Percentiles rank a stretch among this genome's conserved stretches.
Conservation (phyloP, 2,888 invertebrate species). For the Drosophila sordidula region DNA sequence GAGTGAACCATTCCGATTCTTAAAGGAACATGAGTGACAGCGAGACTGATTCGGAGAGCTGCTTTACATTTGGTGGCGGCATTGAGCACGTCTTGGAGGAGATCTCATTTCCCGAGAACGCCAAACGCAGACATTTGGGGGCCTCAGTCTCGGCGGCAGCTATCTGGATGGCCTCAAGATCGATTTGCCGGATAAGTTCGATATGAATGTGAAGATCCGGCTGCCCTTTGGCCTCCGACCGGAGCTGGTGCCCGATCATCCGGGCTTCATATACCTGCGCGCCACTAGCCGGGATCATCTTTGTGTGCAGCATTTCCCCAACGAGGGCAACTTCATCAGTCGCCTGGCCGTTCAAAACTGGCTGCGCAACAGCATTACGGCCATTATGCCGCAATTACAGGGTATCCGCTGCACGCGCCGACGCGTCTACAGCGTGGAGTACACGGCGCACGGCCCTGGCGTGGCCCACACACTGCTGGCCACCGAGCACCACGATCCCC, state of each 20-base stretch:
- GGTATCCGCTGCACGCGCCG: constrained; percentile 16
- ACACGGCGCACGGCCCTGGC: constrained; percentile 38
- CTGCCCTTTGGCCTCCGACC: constrained; percentile 30
- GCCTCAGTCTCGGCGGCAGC: constrained; percentile 57
- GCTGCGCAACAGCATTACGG: constrained; percentile 51
- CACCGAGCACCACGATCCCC: constrained; percentile 8
- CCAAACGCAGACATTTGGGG: constrained; percentile 35
- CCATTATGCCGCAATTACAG: constrained; percentile 34
- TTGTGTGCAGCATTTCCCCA: constrained; percentile 2
- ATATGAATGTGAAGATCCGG: constrained; percentile 60
- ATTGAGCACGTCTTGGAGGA: constrained; percentile 35
- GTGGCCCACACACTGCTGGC: constrained; percentile 75
- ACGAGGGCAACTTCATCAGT: constrained; percentile 34
- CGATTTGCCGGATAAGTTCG: constrained; percentile 70
- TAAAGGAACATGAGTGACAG: constrained; percentile 14
- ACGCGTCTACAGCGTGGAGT: constrained; percentile 40
- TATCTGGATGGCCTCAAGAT: constrained; percentile 60
- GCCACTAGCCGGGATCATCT: not conserved
- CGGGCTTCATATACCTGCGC: constrained; percentile 35
- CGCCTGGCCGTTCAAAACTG: constrained; percentile 66
- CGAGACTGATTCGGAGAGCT: not conserved
- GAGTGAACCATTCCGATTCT: no score
- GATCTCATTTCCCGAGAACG: constrained; percentile 23
- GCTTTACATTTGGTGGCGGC: constrained; percentile 27
- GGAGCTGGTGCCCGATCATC: not conserved